Percentiles rank a stretch among this genome's conserved stretches.
Evolutionary conservation across 2,113 vertebrate genomes (phyloP).

Genomic region (Limnothrissa miodon): DNA sequence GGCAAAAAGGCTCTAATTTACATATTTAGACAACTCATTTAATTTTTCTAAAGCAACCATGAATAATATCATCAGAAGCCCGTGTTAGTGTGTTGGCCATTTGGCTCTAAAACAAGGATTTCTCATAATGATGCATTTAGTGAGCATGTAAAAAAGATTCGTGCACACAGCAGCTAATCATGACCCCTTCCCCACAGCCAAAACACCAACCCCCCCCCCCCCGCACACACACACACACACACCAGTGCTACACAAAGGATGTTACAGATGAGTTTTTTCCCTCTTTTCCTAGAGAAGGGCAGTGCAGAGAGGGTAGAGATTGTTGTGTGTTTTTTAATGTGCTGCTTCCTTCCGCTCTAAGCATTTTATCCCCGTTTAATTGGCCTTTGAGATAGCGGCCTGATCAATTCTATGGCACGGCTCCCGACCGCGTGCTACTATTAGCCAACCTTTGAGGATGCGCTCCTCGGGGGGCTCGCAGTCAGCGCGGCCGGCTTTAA

Average conservation of each 20-base stretch:
- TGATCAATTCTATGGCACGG: conserved; percentile 54
- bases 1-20: not conserved
- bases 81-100: not conserved
- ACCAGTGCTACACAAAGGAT: not conserved
- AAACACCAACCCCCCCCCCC: not conserved
- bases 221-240: too few relatives aligned
- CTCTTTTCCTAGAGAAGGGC: conserved; percentile 32
- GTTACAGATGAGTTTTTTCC: not conserved
- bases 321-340: conserved; percentile 23
- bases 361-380: conserved; percentile 54
- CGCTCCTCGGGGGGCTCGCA: conserved; percentile 40
- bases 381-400: conserved; percentile 53
- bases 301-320: conserved; percentile 15
- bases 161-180: not conserved
- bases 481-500: conserved; percentile 42
- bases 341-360: conserved; percentile 37
- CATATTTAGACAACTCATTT: too few relatives aligned
- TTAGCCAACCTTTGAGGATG: conserved; percentile 53
- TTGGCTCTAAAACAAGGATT: not conserved
- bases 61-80: not conserved
- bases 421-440: conserved; percentile 42
- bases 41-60: too few relatives aligned
- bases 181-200: not conserved
- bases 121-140: not conserved
- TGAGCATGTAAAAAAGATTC: not conserved